Conservation (phyloP, 2,888 invertebrate genomes). For the Girardia tigrina region DNA sequence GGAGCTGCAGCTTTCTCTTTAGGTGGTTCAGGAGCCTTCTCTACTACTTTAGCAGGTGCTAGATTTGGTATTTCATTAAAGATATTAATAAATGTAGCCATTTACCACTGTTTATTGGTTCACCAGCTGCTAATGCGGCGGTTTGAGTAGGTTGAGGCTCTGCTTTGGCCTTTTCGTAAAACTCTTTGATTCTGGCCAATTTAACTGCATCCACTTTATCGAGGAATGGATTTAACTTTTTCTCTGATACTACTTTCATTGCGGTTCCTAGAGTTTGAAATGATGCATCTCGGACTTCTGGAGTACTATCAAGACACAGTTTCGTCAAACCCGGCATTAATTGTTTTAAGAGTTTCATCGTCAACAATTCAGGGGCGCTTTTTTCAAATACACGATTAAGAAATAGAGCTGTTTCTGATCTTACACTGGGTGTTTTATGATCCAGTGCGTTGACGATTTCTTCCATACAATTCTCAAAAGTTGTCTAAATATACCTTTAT, state of each 20-base stretch:
- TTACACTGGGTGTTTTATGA: slow-evolving; percentile 52
- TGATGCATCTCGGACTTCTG: slow-evolving; percentile 74
- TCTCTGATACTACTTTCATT: slow-evolving; percentile 86
- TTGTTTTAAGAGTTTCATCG: slow-evolving; percentile 77
- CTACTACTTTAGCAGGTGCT: too few relatives aligned
- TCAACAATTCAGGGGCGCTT: slow-evolving; percentile 64
- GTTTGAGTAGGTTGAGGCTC: too few relatives aligned
- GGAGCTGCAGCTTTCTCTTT: too few relatives aligned
- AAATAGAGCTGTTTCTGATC: slow-evolving; percentile 58
- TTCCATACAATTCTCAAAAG: slow-evolving; percentile 56
- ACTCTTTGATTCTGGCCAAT: slow-evolving; percentile 55
- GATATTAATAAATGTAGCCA: too few relatives aligned
- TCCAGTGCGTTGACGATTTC: slow-evolving; percentile 70
- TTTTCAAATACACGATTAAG: slow-evolving; percentile 67
- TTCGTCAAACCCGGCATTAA: slow-evolving; percentile 66
- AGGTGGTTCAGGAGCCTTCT: too few relatives aligned
- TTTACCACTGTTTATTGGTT: too few relatives aligned
- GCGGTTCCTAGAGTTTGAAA: slow-evolving; percentile 83
- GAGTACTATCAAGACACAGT: slow-evolving; percentile 58
- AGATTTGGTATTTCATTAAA: too few relatives aligned
- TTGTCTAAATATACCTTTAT: slow-evolving; percentile 56
- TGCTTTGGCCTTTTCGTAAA: not conserved
- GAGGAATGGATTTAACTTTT: slow-evolving; percentile 69
- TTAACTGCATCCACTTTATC: slow-evolving; percentile 76
- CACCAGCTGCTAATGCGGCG: too few relatives aligned